Evolutionary conservation across 23 tunicate genomes (phyloP).

Genomic region (Corella eumyota): DNA sequence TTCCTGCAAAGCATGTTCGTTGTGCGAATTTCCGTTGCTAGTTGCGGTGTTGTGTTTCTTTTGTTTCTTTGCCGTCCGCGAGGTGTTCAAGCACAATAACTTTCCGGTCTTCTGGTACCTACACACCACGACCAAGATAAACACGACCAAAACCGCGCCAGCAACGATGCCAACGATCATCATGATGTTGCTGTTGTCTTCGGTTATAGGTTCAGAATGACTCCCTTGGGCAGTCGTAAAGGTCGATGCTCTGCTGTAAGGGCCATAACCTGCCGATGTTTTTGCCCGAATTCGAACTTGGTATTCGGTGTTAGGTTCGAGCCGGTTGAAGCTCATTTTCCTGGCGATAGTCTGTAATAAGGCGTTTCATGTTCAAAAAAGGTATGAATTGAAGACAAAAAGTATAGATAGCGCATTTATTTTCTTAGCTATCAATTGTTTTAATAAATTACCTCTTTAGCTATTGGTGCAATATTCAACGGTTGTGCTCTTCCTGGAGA

Average conservation of each 20-base stretch:
- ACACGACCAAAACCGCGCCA: constrained; percentile 14
- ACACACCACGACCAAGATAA: constrained; percentile 5
- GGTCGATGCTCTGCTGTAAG: constrained; percentile 23
- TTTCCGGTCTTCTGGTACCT: constrained; percentile 25
- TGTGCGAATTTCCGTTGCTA: no score
- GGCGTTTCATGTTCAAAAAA: no score
- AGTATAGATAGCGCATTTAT: no score
- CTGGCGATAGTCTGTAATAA: constrained; percentile 18
- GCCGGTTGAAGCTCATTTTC: constrained; percentile 1
- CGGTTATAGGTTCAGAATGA: not conserved
- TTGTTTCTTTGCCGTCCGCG: constrained; percentile 3
- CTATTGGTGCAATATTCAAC: not conserved
- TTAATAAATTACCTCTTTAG: not conserved
- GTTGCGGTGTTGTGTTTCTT: no score
- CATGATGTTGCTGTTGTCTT: not conserved
- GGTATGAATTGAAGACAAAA: no score
- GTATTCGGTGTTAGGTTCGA: constrained; percentile 43
- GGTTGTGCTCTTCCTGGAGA: not conserved
- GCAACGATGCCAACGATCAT: constrained; percentile 17
- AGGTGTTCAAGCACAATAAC: constrained; percentile 18
- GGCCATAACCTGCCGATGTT: constrained; percentile 51
- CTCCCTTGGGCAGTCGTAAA: constrained; percentile 15
- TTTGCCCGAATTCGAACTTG: constrained; percentile 56
- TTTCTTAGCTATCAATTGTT: no score
- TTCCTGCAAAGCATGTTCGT: no score